Percentiles rank a stretch among this genome's conserved stretches.
Conservation (phyloP, 2,797 vertebrate species). For the Cottoperca gobio region DNA sequence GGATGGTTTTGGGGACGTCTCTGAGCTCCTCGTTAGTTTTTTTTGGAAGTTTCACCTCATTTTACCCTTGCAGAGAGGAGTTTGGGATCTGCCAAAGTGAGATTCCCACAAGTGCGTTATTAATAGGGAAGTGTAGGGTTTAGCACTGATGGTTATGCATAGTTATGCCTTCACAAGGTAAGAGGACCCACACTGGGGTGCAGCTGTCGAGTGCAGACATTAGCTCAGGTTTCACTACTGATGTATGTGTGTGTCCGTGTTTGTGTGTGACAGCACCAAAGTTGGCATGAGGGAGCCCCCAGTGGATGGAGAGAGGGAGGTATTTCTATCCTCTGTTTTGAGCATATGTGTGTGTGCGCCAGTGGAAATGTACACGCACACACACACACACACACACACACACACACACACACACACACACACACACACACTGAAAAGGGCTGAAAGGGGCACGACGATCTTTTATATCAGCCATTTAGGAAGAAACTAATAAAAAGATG, state of each 20-base stretch:
- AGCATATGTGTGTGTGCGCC: background rate
- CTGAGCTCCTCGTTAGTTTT: background rate
- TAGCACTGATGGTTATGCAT: conserved; percentile 53
- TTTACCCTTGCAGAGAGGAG: conserved; percentile 33
- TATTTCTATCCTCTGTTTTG: conserved; percentile 27
- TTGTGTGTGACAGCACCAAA: conserved; percentile 36
- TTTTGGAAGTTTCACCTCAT: conserved; percentile 29
- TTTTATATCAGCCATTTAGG: conserved; percentile 47
- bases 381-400: conserved; percentile 1
- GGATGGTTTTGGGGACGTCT: background rate
- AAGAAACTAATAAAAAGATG: conserved; percentile 27
- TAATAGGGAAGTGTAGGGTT: conserved; percentile 69
- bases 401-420: background rate
- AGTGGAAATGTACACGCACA: background rate
- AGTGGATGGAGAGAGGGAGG: conserved; percentile 40
- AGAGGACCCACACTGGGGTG: conserved; percentile 57
- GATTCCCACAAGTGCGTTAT: conserved; percentile 64
- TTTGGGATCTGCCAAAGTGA: conserved; percentile 32
- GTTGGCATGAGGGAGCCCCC: conserved; percentile 66
- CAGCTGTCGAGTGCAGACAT: conserved; percentile 71
- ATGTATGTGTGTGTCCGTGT: conserved; percentile 27
- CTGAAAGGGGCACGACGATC: conserved; percentile 13
- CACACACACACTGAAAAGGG: background rate
- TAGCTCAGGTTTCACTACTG: conserved; percentile 69
- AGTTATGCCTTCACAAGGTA: conserved; percentile 64